phyloP scores from a whole-genome alignment of 2,888 invertebrate genomes.

The Melitaea athalia region DNA sequence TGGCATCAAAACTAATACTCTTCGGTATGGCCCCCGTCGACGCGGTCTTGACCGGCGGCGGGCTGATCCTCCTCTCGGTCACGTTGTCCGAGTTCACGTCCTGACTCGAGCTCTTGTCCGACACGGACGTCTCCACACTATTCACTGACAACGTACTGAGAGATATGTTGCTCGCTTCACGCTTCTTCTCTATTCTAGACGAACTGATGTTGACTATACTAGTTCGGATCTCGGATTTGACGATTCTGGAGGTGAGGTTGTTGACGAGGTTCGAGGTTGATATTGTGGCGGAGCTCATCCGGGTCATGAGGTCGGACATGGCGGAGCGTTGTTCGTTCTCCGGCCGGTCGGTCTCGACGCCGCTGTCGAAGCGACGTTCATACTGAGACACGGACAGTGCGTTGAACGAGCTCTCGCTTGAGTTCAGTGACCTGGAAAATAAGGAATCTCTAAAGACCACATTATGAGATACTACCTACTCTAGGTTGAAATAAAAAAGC shows the following conservation, averaged over 20 bases:
- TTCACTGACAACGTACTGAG: constrained; percentile 74
- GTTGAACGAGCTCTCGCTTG: constrained; percentile 75
- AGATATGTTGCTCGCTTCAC: constrained; percentile 65
- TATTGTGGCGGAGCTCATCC: constrained; percentile 72
- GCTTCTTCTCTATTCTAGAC: constrained; percentile 69
- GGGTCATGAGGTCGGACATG: constrained; percentile 70
- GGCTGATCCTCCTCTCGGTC: constrained; percentile 70
- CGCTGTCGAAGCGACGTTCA: constrained; percentile 59
- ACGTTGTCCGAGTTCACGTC: constrained; percentile 76
- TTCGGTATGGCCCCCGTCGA: constrained; percentile 94
- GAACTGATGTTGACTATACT: constrained; percentile 74
- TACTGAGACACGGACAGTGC: constrained; percentile 67
- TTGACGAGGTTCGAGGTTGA: constrained; percentile 67
- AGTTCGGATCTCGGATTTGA: constrained; percentile 70
- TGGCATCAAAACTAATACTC: constrained; percentile 95
- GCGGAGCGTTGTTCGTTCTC: constrained; percentile 61
- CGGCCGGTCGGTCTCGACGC: constrained; percentile 61
- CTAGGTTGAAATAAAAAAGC: too few species aligned
- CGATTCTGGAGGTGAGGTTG: constrained; percentile 64
- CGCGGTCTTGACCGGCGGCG: constrained; percentile 65
- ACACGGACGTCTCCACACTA: constrained; percentile 70
- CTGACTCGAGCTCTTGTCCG: constrained; percentile 76
- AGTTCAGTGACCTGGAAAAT: constrained; percentile 58
- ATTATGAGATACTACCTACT: too few species aligned
- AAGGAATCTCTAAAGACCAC: background rate